A percentile compares a stretch with the other conserved stretches of the same genome.
These are phyloP conservation scores for Drosophila athabasca DNA, from an alignment of 1,140 invertebrate genomes.

Conservation along the genomic window DNA sequence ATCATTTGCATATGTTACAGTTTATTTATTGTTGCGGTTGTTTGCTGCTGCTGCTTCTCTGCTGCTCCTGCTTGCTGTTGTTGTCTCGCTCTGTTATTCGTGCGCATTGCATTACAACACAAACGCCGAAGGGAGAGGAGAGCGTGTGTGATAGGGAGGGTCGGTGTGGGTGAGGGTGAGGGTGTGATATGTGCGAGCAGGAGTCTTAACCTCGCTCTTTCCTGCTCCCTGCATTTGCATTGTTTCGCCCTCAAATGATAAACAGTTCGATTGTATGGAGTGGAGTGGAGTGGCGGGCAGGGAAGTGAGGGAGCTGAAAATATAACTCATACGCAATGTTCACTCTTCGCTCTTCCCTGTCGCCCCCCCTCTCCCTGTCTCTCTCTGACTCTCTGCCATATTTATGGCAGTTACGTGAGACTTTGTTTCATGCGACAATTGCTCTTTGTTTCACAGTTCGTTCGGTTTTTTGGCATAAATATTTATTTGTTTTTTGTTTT, in stretches of 20 bases:
- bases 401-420: conserved; percentile 81
- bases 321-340: conserved; percentile 80
- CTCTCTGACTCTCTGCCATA: conserved; percentile 45
- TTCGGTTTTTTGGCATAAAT: conserved; percentile 46
- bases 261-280: too few relatives aligned
- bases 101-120: conserved; percentile 68
- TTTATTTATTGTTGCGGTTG: conserved; percentile 76
- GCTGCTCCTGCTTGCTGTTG: conserved; percentile 4
- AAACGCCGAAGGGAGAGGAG: conserved; percentile 1
- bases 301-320: conserved; percentile 11
- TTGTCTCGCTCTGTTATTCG: conserved; percentile 36
- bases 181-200: conserved; percentile 6
- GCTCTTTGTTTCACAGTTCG: conserved; percentile 71
- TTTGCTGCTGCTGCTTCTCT: conserved; percentile 27
- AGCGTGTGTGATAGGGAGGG: neutral
- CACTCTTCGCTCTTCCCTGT: conserved; percentile 57
- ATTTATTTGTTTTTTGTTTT: conserved; percentile 43
- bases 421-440: conserved; percentile 79
- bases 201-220: conserved; percentile 71
- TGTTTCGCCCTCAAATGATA: too few relatives aligned
- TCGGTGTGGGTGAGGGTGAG: neutral
- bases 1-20: conserved; percentile 81
- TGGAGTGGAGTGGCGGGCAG: neutral
- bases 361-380: conserved; percentile 11
- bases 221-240: too few relatives aligned